Conservation (phyloP, 2,888 invertebrate genomes). For the Hirtodrosophila confusa region DNA sequence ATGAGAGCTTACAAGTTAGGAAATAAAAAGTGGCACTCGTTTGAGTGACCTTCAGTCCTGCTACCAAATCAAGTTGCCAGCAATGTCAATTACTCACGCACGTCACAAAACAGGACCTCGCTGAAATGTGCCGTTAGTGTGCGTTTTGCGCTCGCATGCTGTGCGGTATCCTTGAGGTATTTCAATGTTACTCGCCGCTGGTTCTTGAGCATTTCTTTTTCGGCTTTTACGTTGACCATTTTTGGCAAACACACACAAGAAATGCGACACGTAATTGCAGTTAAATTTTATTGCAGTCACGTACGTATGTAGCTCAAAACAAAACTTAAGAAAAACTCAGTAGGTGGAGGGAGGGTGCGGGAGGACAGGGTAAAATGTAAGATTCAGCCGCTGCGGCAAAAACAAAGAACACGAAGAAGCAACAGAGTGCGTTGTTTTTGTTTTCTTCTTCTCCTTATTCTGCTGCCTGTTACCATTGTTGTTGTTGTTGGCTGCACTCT, state of each 20-base stretch:
- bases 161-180: constrained; percentile 49
- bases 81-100: constrained; percentile 31
- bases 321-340: constrained; percentile 31
- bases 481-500: constrained; percentile 20
- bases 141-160: constrained; percentile 31
- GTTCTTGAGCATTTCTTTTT: constrained; percentile 36
- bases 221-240: constrained; percentile 32
- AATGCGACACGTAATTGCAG: constrained; percentile 72
- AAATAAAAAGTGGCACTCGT: no score
- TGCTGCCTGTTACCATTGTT: constrained; percentile 21
- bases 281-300: constrained; percentile 76
- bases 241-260: constrained; percentile 38
- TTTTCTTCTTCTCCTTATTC: constrained; percentile 9
- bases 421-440: constrained; percentile 45
- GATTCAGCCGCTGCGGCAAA: constrained; percentile 49
- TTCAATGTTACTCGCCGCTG: constrained; percentile 28
- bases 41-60: constrained; percentile 9
- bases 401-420: constrained; percentile 53
- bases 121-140: constrained; percentile 38
- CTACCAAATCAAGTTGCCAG: constrained; percentile 17
- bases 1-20: no score
- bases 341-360: constrained; percentile 12
- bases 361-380: constrained; percentile 10
- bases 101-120: constrained; percentile 20
- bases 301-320: constrained; percentile 41